These are phyloP conservation scores for Nannoperca obscura DNA, from an alignment of 2,797 vertebrate species.

Conservation along the genomic window DNA sequence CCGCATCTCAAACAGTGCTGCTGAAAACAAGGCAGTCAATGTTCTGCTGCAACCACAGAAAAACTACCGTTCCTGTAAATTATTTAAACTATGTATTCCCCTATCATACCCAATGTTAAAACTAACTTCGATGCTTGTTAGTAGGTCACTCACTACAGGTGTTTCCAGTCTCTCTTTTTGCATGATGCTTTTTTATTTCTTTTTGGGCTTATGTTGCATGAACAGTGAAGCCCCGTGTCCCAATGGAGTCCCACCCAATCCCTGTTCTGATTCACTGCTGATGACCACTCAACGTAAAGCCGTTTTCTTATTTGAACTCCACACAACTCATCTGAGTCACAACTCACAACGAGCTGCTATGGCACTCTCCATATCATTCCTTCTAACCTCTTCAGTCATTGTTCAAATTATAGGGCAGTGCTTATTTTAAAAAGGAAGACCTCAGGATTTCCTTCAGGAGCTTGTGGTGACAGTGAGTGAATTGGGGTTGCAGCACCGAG, in stretches of 20 bases:
- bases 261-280: conserved; percentile 30
- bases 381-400: conserved; percentile 17
- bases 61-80: background rate
- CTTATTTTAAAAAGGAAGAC: conserved; percentile 43
- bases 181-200: conserved; percentile 23
- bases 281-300: conserved; percentile 16
- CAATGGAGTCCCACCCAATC: conserved; percentile 16
- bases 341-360: conserved; percentile 25
- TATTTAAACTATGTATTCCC: background rate
- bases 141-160: background rate
- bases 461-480: conserved; percentile 50
- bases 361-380: conserved; percentile 23
- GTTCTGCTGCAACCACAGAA: conserved; percentile 3
- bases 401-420: conserved; percentile 54
- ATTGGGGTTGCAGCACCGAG: conserved; percentile 34
- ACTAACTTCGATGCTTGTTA: background rate
- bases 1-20: background rate
- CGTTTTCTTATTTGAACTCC: too few relatives aligned
- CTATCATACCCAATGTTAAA: background rate
- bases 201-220: conserved; percentile 13
- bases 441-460: conserved; percentile 26
- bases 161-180: background rate
- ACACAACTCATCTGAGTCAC: conserved; percentile 27
- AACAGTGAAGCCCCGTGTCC: conserved; percentile 48
- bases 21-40: background rate